Conservation (phyloP, 1,140 invertebrate genomes). For the Nymphalis io region DNA sequence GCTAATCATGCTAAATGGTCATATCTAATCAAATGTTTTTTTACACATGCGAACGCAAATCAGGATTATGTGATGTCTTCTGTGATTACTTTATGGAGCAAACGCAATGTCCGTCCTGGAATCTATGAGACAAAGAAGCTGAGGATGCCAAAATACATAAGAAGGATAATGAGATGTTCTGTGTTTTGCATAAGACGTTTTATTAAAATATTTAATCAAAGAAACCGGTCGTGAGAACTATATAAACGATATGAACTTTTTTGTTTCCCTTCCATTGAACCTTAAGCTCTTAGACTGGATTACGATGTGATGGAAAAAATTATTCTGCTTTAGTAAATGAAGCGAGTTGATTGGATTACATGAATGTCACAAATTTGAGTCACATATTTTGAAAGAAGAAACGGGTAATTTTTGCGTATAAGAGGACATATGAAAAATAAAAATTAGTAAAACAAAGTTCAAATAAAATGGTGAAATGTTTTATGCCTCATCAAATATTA, state of each 20-base stretch:
- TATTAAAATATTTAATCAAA: conserved; percentile 13
- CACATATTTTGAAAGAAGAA: too few relatives aligned
- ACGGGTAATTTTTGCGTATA: too few relatives aligned
- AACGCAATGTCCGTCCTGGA: conserved; percentile 10
- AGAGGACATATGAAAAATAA: too few relatives aligned
- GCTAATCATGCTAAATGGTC: conserved; percentile 51
- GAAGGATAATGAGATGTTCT: conserved; percentile 8
- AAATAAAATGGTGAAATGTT: background rate
- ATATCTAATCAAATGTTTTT: conserved; percentile 52
- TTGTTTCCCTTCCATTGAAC: background rate
- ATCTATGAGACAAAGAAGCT: background rate
- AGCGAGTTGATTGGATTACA: too few relatives aligned
- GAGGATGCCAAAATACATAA: conserved; percentile 22
- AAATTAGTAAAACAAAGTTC: too few relatives aligned
- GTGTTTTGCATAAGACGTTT: conserved; percentile 10
- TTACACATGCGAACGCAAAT: conserved; percentile 29
- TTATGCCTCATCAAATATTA: background rate
- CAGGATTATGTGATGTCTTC: conserved; percentile 25
- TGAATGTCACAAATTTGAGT: too few relatives aligned
- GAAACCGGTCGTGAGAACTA: background rate
- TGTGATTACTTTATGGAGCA: conserved; percentile 3
- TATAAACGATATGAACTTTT: background rate
- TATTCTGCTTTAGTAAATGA: too few relatives aligned
- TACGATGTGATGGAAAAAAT: too few relatives aligned
- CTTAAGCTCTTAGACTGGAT: too few relatives aligned